Evolutionary conservation across 2,888 invertebrate species (phyloP).

Genomic region (Cataglyphis albicans): DNA sequence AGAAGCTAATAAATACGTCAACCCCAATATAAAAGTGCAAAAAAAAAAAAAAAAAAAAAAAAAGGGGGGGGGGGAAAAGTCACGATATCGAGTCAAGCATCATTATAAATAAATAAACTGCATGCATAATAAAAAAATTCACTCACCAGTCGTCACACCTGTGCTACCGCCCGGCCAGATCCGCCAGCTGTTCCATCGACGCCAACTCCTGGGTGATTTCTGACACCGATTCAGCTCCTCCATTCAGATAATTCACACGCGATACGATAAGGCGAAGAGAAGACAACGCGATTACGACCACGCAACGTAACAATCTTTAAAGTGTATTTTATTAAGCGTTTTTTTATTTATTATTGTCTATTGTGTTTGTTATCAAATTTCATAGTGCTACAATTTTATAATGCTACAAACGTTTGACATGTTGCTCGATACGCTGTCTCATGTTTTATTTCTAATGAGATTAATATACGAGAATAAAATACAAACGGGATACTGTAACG

Average conservation of each 20-base stretch:
- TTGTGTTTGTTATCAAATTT: background rate
- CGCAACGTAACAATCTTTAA: background rate
- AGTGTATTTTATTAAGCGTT: background rate
- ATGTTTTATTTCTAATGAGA: background rate
- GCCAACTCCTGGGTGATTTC: slow-evolving; percentile 47
- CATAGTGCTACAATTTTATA: background rate
- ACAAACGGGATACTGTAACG: background rate
- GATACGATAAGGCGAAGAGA: background rate
- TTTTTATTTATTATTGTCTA: slow-evolving; percentile 2
- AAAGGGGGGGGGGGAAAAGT: no score
- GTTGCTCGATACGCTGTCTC: background rate
- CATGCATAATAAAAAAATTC: background rate
- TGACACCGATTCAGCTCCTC: slow-evolving; percentile 38
- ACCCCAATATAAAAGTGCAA: background rate
- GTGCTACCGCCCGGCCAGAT: slow-evolving; percentile 44
- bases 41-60: background rate
- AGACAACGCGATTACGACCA: background rate
- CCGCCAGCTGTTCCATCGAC: slow-evolving; percentile 49
- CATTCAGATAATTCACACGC: slow-evolving; percentile 21
- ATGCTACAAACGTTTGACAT: background rate
- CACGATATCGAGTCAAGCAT: background rate
- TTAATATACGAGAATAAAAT: background rate
- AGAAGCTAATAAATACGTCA: background rate
- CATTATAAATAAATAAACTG: background rate
- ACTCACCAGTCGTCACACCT: slow-evolving; percentile 17